phyloP scores from a whole-genome alignment of 2,888 invertebrate genomes.

The Unio delphinus region DNA sequence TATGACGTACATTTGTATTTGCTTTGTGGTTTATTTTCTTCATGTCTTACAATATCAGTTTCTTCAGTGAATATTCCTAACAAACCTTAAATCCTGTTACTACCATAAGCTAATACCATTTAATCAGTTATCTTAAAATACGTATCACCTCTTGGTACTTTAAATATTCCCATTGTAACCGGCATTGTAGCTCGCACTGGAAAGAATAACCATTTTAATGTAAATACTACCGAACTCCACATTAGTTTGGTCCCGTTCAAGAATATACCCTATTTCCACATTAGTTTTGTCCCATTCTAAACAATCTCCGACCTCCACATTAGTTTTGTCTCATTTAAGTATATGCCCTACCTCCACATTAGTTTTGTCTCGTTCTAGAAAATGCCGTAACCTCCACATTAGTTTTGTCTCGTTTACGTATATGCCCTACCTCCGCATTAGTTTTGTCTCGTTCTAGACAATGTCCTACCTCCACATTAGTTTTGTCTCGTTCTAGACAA shows the following conservation, averaged over 20 bases:
- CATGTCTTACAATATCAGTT: background rate
- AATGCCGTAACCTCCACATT: too few species aligned
- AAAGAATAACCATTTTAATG: background rate
- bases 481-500: background rate
- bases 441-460: too few species aligned
- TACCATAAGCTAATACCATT: constrained; percentile 8
- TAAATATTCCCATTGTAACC: background rate
- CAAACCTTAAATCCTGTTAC: background rate
- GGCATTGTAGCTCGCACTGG: constrained; percentile 3
- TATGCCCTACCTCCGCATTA: too few species aligned
- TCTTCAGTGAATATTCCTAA: too few species aligned
- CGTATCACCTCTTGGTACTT: background rate
- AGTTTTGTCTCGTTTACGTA: too few species aligned
- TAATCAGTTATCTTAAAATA: constrained; percentile 5
- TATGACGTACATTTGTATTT: background rate
- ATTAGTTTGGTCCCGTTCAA: too few species aligned
- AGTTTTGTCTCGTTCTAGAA: too few species aligned
- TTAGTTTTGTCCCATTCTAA: too few species aligned
- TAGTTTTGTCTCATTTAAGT: too few species aligned
- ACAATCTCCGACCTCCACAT: too few species aligned
- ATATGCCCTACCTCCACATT: too few species aligned
- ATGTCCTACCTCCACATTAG: background rate
- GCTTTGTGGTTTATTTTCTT: too few species aligned
- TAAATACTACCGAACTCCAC: background rate
- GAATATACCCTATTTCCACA: background rate